Conservation (phyloP, 2,888 invertebrate species). For the Neuroscelio doddi region DNA sequence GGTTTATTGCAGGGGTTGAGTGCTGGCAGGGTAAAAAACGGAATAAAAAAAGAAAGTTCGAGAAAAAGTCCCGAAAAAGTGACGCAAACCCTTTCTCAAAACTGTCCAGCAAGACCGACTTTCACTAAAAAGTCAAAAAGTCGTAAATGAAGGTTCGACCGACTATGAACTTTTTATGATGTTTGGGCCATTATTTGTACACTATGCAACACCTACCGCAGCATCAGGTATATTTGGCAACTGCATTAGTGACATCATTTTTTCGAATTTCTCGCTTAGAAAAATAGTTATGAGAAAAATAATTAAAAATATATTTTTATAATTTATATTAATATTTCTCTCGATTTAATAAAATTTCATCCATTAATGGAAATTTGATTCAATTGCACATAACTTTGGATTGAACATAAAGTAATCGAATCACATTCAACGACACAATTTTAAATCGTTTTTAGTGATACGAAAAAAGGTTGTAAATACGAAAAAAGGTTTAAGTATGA, state of each 20-base stretch:
- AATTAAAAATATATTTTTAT: no score
- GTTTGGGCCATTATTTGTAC: conserved; percentile 56
- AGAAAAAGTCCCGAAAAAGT: conserved; percentile 45
- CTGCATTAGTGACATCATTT: conserved; percentile 11
- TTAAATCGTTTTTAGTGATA: no score
- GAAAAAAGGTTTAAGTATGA: no score
- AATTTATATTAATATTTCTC: no score
- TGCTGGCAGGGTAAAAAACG: conserved; percentile 39
- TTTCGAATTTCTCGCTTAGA: neutral
- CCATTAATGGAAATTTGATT: no score
- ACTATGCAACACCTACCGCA: conserved; percentile 22
- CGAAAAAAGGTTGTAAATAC: no score
- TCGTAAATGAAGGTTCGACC: conserved; percentile 60
- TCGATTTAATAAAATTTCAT: no score
- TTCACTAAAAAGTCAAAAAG: conserved; percentile 58
- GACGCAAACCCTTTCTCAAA: conserved; percentile 61
- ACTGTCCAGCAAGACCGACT: conserved; percentile 53
- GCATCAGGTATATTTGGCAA: conserved; percentile 31
- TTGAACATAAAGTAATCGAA: no score
- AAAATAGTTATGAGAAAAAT: no score
- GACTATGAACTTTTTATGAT: conserved; percentile 63
- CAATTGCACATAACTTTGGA: no score
- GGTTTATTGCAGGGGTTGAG: conserved; percentile 69
- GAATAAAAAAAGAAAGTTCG: conserved; percentile 61
- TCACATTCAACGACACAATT: no score